Conservation (phyloP, 2,797 vertebrate species). For the Numenius phaeopus region DNA sequence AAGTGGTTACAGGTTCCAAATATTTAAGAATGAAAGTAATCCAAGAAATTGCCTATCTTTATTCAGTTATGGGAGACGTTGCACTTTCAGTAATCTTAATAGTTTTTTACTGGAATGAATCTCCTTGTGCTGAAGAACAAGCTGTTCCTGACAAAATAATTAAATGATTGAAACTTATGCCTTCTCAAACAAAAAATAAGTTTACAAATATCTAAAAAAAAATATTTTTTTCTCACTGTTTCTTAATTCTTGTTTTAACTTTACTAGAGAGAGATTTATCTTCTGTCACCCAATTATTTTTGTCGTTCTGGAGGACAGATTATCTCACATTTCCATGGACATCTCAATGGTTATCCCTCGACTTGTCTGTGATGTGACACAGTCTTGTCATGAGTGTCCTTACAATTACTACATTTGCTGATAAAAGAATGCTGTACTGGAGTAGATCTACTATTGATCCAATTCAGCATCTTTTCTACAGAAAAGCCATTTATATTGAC, state of each 20-base stretch:
- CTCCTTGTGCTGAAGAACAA: background rate
- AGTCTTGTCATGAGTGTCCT: background rate
- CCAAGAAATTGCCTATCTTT: background rate
- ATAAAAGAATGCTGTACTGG: background rate
- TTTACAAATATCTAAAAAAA: background rate
- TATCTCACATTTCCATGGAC: background rate
- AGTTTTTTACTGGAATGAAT: background rate
- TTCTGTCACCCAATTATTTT: background rate
- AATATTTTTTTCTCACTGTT: background rate
- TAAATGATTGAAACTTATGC: background rate
- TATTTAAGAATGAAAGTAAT: background rate
- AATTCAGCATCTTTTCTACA: background rate
- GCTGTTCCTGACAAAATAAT: background rate
- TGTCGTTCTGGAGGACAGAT: background rate
- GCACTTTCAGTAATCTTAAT: background rate
- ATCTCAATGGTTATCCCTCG: background rate
- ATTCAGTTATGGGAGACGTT: background rate
- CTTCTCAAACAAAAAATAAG: background rate
- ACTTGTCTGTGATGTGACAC: background rate
- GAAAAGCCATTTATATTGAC: background rate
- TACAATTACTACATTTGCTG: background rate
- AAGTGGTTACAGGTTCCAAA: background rate
- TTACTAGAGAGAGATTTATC: background rate
- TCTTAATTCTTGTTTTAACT: background rate
- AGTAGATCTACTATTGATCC: background rate